Base-by-base conservation (phyloP, 2,797 vertebrate species). In the Notolepis coatsorum region DNA sequence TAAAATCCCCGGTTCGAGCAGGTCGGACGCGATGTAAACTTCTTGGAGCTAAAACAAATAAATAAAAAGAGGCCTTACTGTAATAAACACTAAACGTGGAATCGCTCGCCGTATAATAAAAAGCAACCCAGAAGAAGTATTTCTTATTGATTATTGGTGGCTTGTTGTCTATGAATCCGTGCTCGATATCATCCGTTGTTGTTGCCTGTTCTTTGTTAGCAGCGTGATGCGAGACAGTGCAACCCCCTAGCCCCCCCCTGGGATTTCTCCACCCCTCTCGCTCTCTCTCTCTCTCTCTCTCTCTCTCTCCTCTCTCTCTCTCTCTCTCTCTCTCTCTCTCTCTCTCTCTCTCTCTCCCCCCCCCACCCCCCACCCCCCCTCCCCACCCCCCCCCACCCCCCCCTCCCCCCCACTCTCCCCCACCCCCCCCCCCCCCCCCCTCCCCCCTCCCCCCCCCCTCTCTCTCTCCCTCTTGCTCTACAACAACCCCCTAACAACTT, bases 201-300 rank as follows among this genome's bases (percentile, higher is more conserved):
- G 75, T 74, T 77, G 81, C 75, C 68, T 82, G 72, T 69, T 71
- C 85, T 90, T 91, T 91, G 90, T 90, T 90, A 82, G 50, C 75
- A 60, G 81, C 64, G 0, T 41, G 48, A 61, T 51, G 25, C 67
- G 59, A 71, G 47, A 5, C 28, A 55, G 61, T 2, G 30, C 7
- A 42, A 10, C 53, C 49, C 64, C 65, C 48, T 23, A 18, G 20
- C 43, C 2, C 10, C 6, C 12, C 6, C 7, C 17, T 13, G 25
- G 38, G 17, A 15, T 35, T 6, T 31, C 31, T 15, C 59, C 57
- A 10, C 48, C 12, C 23, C 33, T 35, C 23, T n/a, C n/a, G n/a
- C n/a, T n/a, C n/a, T n/a, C n/a, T 23, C 43, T 20, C 23, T 9
- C 10, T 20, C 4, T 20, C 23, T 4, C 24, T 10, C 18, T 18